A percentile compares a stretch with the other conserved stretches of the same genome.
Evolutionary conservation across 1,140 invertebrate genomes (phyloP).

Genomic region (Lasioglossum baleicum): DNA sequence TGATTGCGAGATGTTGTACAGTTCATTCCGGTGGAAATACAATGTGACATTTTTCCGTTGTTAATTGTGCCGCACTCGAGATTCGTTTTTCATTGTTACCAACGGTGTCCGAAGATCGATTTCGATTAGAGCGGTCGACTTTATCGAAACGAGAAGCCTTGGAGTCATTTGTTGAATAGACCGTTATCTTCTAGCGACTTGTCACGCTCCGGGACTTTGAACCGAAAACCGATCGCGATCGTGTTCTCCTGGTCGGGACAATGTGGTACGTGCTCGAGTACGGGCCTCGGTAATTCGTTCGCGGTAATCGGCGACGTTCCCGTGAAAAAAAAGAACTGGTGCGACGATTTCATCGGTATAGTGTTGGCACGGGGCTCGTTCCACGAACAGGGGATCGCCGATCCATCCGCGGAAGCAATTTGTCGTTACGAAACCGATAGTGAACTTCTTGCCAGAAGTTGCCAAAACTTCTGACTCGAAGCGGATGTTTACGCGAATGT

Average conservation of each 20-base stretch:
- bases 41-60: no score
- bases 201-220: slow-evolving; percentile 39
- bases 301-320: not conserved
- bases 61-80: no score
- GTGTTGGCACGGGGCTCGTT: not conserved
- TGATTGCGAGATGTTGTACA: no score
- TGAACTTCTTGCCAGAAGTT: no score
- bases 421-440: no score
- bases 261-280: slow-evolving; percentile 3
- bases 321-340: not conserved
- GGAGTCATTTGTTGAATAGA: slow-evolving; percentile 10
- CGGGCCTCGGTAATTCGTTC: not conserved
- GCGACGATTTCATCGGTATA: not conserved
- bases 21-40: no score
- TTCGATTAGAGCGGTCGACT: not conserved
- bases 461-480: no score
- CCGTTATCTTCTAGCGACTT: slow-evolving; percentile 26
- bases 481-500: no score
- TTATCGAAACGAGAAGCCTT: slow-evolving; percentile 9
- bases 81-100: no score
- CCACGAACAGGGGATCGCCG: not conserved
- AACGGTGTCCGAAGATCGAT: not conserved
- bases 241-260: not conserved
- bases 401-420: no score
- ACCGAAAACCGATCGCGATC: slow-evolving; percentile 9